Evolutionary conservation across 2,797 vertebrate species (phyloP).

Genomic region (Neopelma chrysocephalum): DNA sequence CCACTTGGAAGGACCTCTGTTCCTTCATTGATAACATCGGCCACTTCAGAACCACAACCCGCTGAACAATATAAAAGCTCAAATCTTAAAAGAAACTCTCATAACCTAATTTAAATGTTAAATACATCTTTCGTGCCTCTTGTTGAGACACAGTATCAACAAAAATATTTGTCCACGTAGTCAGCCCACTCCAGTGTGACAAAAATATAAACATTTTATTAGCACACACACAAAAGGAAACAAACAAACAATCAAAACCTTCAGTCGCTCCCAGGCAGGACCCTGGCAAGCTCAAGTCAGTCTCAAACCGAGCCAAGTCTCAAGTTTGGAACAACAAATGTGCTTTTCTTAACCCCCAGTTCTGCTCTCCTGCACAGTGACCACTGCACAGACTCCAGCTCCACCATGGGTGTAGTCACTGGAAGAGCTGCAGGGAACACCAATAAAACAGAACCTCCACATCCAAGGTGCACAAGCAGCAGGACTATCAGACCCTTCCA

Average conservation of each 20-base stretch:
- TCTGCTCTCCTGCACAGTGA: background rate
- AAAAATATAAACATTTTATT: conserved; percentile 7
- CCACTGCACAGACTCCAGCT: background rate
- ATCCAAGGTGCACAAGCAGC: background rate
- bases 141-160: background rate
- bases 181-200: background rate
- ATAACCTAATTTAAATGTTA: background rate
- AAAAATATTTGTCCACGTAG: background rate
- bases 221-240: background rate
- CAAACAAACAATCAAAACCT: background rate
- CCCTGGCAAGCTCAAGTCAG: background rate
- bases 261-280: background rate
- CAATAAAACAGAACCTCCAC: background rate
- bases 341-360: background rate
- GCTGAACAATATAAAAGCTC: background rate
- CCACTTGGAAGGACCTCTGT: background rate
- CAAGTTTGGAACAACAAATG: background rate
- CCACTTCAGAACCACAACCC: background rate
- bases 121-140: background rate
- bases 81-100: background rate
- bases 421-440: background rate
- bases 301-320: background rate
- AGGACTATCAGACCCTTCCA: background rate
- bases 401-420: background rate
- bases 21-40: background rate